Evolutionary conservation across 2,113 vertebrate genomes (phyloP), one percentile per base, ranked within the genome.

Genomic region (Psittacara wagleri): DNA sequence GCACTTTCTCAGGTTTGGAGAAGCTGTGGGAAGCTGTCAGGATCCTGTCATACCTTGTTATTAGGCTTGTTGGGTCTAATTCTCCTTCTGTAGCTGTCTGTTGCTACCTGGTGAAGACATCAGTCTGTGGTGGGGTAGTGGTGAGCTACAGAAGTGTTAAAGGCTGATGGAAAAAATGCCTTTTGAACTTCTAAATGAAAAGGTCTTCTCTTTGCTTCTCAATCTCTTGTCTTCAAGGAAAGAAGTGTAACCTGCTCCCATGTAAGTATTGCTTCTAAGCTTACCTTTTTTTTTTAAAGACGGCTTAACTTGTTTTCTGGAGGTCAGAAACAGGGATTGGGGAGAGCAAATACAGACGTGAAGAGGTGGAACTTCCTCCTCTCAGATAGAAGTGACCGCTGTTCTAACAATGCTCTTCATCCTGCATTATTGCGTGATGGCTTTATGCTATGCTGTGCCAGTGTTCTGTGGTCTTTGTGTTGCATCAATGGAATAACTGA

Each of bases 351-450:
- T 46, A 37, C 1, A 8, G n/a, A 8, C 0, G 46, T 44, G 17
- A 76, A 48, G 48, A 68, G n/a, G 37, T 76, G 11, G 49, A 78
- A 29, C 2, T 6, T 39, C 5, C 3, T 33, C 16, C 1, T 8
- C 14, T n/a, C 3, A 12, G 20, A 4, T 0, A 20, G 3, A 23
- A 63, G 8, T 33, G 17, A 17, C 6, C 5, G 2, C 18, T 76
- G 17, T 59, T 64, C 18, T 7, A 67, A 1, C 20, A 70, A 5
- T 15, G 13, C 8, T 48, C 3, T 2, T 69, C n/a, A 25, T 16
- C 23, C n/a, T 7, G 1, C 3, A 0, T 3, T 6, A 7, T 8
- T 10, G 2, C 3, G 8, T 33, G 9, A 12, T n/a, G 25, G 7
- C 19, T 55, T 49, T 28, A 22, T 79, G 51, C 51, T 28, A 31